These are phyloP conservation scores for Neomorphus geoffroyi DNA, from an alignment of 2,797 vertebrate genomes.

Conservation along the genomic window DNA sequence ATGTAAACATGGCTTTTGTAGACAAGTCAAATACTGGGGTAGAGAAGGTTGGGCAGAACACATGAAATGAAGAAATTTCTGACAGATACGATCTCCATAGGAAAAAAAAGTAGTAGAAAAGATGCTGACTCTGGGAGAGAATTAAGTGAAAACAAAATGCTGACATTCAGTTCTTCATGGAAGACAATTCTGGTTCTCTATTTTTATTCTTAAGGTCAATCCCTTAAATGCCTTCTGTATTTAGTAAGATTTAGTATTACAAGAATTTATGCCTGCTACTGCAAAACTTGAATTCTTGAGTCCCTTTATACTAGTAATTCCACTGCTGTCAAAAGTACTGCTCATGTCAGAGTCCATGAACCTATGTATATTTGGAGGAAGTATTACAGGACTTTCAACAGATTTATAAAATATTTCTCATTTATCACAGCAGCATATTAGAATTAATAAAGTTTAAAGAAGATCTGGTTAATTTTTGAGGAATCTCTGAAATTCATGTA, in stretches of 20 bases:
- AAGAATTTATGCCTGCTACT: not conserved
- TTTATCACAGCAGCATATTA: not conserved
- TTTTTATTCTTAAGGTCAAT: slow-evolving; percentile 29
- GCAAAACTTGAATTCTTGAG: not conserved
- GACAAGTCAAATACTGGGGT: not conserved
- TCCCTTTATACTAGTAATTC: not conserved
- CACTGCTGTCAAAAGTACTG: not conserved
- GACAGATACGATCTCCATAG: not conserved
- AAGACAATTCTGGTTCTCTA: not conserved
- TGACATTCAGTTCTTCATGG: not conserved
- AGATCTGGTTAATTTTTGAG: not conserved
- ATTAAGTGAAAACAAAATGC: slow-evolving; percentile 29
- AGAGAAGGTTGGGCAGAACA: not conserved
- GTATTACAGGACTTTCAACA: not conserved
- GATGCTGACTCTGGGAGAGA: not conserved
- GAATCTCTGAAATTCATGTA: not conserved
- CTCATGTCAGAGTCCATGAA: not conserved
- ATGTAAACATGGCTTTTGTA: not conserved
- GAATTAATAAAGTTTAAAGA: not conserved
- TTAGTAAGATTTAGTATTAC: slow-evolving; percentile 11
- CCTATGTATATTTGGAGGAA: not conserved
- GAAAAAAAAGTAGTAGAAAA: not conserved
- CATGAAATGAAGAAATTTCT: not conserved
- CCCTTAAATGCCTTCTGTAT: not conserved
- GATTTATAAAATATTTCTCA: not conserved